phyloP scores from a whole-genome alignment of 2,797 vertebrate species.

The Sciaenops ocellatus region DNA sequence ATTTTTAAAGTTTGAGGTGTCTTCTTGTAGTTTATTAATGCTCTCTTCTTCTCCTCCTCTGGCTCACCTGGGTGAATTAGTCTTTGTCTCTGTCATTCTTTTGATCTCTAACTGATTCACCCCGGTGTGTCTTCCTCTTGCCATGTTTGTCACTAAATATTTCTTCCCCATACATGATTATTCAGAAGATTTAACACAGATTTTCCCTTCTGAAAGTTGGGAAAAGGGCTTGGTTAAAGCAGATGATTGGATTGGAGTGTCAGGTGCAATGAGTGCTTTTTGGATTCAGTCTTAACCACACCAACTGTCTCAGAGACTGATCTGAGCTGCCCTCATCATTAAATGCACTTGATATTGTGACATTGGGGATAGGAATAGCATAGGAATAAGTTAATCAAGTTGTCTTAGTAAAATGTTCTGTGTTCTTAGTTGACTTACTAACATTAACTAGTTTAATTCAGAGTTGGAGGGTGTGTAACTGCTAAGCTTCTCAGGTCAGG shows the following conservation, averaged over 20 bases:
- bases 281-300: slow-evolving; percentile 38
- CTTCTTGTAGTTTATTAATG: slow-evolving; percentile 22
- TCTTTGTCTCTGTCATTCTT: slow-evolving; percentile 20
- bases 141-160: slow-evolving; percentile 33
- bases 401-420: neutral
- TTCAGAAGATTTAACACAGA: slow-evolving; percentile 25
- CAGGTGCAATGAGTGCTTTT: slow-evolving; percentile 31
- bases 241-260: slow-evolving; percentile 18
- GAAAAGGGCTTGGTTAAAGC: slow-evolving; percentile 17
- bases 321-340: neutral
- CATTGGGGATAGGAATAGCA: neutral
- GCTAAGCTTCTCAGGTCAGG: neutral
- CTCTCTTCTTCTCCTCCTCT: slow-evolving; percentile 21
- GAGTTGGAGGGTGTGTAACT: neutral
- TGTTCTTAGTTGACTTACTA: neutral
- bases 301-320: slow-evolving; percentile 24
- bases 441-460: neutral
- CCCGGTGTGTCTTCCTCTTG: slow-evolving; percentile 10
- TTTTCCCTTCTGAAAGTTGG: slow-evolving; percentile 25
- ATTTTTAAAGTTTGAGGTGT: slow-evolving; percentile 45
- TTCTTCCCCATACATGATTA: slow-evolving; percentile 22
- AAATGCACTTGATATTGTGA: slow-evolving; percentile 33
- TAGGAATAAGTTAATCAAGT: neutral
- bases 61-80: slow-evolving; percentile 25
- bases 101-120: slow-evolving; percentile 32